Evolutionary conservation across 1,140 invertebrate genomes (phyloP).

Genomic region (Caenorhabditis inopinata): DNA sequence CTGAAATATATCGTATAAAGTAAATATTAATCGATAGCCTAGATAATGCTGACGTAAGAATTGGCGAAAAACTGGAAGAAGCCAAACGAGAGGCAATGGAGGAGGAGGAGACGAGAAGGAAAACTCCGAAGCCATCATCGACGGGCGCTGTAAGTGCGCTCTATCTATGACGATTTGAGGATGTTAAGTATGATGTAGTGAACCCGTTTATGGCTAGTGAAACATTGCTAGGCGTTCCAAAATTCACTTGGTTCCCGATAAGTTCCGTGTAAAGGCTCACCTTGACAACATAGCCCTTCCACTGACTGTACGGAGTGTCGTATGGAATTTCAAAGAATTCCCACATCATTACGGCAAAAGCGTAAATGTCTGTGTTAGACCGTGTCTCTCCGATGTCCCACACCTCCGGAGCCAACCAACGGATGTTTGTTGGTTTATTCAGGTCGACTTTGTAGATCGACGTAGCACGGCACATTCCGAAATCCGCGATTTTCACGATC

Average conservation of each 20-base stretch:
- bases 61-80: no score
- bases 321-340: constrained; percentile 44
- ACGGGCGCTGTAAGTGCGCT: no score
- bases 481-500: constrained; percentile 55
- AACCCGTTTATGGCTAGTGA: no score
- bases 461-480: constrained; percentile 59
- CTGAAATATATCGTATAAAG: no score
- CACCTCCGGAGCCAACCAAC: constrained; percentile 44
- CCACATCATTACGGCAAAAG: constrained; percentile 44
- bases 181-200: no score
- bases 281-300: constrained; percentile 54
- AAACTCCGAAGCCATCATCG: no score
- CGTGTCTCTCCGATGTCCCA: constrained; percentile 47
- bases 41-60: no score
- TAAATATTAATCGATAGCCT: no score
- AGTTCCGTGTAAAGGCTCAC: not conserved
- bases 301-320: constrained; percentile 36
- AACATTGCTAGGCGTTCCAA: no score
- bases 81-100: no score
- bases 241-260: not conserved
- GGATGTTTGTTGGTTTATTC: constrained; percentile 56
- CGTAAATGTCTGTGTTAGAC: constrained; percentile 41
- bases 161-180: no score
- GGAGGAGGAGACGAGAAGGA: no score
- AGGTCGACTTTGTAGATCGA: constrained; percentile 58